Percentiles rank a stretch among this genome's conserved stretches.
Conservation (phyloP, 2,888 invertebrate species). For the Parnassius mnemosyne region DNA sequence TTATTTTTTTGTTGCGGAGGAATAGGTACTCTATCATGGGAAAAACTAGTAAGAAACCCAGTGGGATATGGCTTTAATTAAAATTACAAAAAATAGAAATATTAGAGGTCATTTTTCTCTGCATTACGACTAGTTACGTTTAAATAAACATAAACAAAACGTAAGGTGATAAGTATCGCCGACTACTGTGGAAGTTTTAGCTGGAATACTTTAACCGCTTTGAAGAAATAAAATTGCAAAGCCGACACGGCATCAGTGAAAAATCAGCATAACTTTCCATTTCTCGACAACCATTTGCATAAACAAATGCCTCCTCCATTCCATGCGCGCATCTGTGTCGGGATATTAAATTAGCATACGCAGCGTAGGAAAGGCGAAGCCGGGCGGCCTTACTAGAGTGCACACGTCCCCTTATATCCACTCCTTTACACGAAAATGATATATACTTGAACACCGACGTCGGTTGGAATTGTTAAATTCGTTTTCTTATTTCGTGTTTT, state of each 20-base stretch:
- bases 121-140: too few species aligned
- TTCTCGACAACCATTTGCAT: conserved; percentile 40
- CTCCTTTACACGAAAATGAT: conserved; percentile 20
- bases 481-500: conserved; percentile 13
- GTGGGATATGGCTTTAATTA: too few species aligned
- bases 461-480: conserved; percentile 9
- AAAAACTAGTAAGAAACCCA: too few species aligned
- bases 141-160: not conserved
- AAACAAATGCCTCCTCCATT: conserved; percentile 50
- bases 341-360: conserved; percentile 39
- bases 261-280: conserved; percentile 50
- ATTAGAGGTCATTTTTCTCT: too few species aligned
- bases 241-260: conserved; percentile 36
- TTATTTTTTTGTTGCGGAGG: too few species aligned
- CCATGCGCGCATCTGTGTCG: conserved; percentile 33
- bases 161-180: not conserved
- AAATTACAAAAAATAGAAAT: too few species aligned
- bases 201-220: conserved; percentile 5
- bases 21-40: too few species aligned
- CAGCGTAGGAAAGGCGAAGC: conserved; percentile 39
- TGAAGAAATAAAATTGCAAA: conserved; percentile 40
- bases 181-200: not conserved
- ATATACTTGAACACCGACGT: conserved; percentile 18
- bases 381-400: conserved; percentile 34
- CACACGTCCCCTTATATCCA: conserved; percentile 32